These are phyloP conservation scores for Stictonetta naevosa DNA, from an alignment of 2,113 vertebrate species.

Conservation along the genomic window DNA sequence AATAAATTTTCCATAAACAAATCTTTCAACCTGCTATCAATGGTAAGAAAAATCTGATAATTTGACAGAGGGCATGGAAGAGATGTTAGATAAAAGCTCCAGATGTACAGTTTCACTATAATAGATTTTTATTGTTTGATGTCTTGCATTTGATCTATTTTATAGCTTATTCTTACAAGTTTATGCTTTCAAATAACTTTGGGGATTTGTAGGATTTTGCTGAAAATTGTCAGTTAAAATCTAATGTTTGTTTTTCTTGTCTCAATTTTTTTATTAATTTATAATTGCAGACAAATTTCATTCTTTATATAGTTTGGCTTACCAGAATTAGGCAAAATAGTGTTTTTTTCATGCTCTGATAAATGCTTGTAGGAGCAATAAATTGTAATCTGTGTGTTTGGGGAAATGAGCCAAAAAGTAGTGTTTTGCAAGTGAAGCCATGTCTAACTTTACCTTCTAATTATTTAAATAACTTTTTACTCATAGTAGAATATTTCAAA, in stretches of 20 bases:
- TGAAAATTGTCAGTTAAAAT: background rate
- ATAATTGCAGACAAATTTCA: background rate
- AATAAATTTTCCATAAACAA: background rate
- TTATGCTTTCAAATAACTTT: background rate
- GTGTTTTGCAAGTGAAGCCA: background rate
- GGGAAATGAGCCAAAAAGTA: background rate
- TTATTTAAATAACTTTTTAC: background rate
- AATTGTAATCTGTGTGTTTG: background rate
- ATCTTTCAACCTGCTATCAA: background rate
- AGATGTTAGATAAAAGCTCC: background rate
- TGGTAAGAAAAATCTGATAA: background rate
- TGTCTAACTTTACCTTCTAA: background rate
- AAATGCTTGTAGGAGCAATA: background rate
- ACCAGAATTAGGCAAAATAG: background rate
- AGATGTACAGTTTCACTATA: background rate
- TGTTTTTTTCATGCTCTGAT: slow-evolving; percentile 4
- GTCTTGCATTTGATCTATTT: background rate
- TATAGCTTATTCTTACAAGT: background rate
- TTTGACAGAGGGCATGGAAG: background rate
- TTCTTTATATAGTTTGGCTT: background rate
- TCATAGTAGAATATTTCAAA: background rate
- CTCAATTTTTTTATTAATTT: background rate
- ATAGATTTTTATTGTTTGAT: background rate
- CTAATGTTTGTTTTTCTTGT: background rate
- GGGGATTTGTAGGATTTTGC: background rate